Evolutionary conservation across 2,113 vertebrate genomes (phyloP).

Genomic region (Xenus cinereus): DNA sequence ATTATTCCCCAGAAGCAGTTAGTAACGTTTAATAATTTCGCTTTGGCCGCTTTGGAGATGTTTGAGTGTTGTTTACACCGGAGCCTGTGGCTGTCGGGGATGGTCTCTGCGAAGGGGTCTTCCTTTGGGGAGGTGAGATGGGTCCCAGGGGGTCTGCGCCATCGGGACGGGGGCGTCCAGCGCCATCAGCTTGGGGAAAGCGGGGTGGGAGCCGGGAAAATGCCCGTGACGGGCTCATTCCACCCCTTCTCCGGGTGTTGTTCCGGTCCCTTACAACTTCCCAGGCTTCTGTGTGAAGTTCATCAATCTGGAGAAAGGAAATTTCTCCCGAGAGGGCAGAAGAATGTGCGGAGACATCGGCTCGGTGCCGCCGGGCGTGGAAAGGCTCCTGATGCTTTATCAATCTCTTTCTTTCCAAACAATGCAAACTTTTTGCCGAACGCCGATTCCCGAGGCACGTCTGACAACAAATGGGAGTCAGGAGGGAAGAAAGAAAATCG

Average conservation of each 20-base stretch:
- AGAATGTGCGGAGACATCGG: neutral
- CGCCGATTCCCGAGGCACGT: neutral
- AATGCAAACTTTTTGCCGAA: neutral
- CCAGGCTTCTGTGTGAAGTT: neutral
- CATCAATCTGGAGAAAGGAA: neutral
- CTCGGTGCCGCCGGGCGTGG: fast-evolving
- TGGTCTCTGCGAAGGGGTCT: fast-evolving
- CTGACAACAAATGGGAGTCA: neutral
- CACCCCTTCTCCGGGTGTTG: neutral
- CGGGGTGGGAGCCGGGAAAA: neutral
- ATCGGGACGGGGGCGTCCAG: neutral
- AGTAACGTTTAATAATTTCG: neutral
- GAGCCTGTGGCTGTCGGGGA: neutral
- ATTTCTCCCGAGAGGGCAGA: neutral
- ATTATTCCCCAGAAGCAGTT: slow-evolving; percentile 32
- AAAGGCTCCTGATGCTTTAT: neutral
- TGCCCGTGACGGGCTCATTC: neutral
- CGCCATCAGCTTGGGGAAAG: fast-evolving
- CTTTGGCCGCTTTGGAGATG: neutral
- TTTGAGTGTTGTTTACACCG: fast-evolving
- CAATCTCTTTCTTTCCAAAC: neutral
- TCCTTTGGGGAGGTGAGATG: fast-evolving
- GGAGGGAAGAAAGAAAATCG: neutral
- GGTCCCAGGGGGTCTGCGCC: neutral
- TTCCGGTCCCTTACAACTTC: fast-evolving